A percentile compares a stretch with the other conserved stretches of the same genome.
Conservation (phyloP, 2,797 vertebrate species). For the Cetoscarus ocellatus region DNA sequence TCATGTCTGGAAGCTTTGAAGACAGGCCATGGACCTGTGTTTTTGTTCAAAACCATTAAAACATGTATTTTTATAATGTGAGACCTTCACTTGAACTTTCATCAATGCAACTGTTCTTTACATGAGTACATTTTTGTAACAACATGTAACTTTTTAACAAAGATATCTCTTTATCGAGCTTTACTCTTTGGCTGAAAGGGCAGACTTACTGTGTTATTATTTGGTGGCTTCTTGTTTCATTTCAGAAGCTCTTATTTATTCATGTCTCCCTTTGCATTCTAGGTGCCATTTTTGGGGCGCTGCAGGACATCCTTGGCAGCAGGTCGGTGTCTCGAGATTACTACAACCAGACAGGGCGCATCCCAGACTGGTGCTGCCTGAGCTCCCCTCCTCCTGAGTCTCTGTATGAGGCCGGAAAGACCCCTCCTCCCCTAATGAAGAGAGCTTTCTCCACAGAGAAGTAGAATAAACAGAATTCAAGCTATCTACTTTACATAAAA, state of each 20-base stretch:
- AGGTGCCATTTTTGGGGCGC: conserved; percentile 96
- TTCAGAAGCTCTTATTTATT: neutral
- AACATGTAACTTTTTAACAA: too few species aligned
- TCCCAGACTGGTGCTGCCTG: conserved; percentile 96
- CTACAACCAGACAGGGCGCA: conserved; percentile 95
- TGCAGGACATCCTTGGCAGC: conserved; percentile 97
- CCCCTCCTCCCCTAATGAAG: conserved; percentile 94
- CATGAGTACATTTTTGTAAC: too few species aligned
- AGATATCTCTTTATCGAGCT: too few species aligned
- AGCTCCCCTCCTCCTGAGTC: conserved; percentile 93
- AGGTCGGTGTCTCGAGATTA: conserved; percentile 96
- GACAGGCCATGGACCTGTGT: too few species aligned
- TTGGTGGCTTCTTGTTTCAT: too few species aligned
- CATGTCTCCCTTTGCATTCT: neutral
- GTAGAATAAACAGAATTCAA: conserved; percentile 69
- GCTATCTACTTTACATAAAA: neutral
- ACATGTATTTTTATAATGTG: too few species aligned
- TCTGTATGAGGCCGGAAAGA: conserved; percentile 92
- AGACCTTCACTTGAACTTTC: too few species aligned
- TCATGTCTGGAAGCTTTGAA: too few species aligned
- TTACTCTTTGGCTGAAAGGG: too few species aligned
- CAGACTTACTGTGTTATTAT: too few species aligned
- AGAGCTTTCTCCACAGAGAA: conserved; percentile 98
- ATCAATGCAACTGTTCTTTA: too few species aligned
- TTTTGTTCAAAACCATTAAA: too few species aligned